These are phyloP conservation scores for Drosophila acutilabella DNA, from an alignment of 2,888 invertebrate genomes.

Conservation along the genomic window DNA sequence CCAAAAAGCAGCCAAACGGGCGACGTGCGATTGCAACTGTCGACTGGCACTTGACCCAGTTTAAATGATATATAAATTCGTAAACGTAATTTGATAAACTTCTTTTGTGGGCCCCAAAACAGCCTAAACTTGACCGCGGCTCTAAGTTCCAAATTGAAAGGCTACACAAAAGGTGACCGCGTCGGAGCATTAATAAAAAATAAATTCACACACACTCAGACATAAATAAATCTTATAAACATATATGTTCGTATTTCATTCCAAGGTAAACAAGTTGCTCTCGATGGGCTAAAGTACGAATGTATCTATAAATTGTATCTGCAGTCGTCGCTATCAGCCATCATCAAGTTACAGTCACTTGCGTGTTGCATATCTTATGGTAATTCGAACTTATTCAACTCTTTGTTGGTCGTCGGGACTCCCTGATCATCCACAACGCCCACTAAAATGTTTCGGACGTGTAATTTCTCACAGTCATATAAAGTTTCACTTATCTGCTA, in stretches of 20 bases:
- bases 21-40: conserved; percentile 43
- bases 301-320: conserved; percentile 57
- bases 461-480: conserved; percentile 69
- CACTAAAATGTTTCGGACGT: conserved; percentile 16
- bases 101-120: conserved; percentile 50
- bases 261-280: conserved; percentile 66
- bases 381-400: conserved; percentile 68
- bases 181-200: conserved; percentile 44
- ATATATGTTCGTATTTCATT: conserved; percentile 1
- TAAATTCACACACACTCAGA: neutral
- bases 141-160: conserved; percentile 43
- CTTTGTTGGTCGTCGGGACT: conserved; percentile 8
- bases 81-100: conserved; percentile 58
- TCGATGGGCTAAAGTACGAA: conserved; percentile 11
- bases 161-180: conserved; percentile 44
- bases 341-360: conserved; percentile 54
- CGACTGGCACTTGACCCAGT: conserved; percentile 54
- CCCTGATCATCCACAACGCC: conserved; percentile 16
- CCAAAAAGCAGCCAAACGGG: conserved; percentile 42
- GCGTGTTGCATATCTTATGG: conserved; percentile 77
- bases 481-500: conserved; percentile 54
- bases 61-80: conserved; percentile 25
- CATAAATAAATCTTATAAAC: conserved; percentile 36
- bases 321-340: conserved; percentile 23
- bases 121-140: conserved; percentile 57